These are phyloP conservation scores for Sphaeridia pumilis DNA, from an alignment of 2,888 invertebrate species.

Conservation along the genomic window DNA sequence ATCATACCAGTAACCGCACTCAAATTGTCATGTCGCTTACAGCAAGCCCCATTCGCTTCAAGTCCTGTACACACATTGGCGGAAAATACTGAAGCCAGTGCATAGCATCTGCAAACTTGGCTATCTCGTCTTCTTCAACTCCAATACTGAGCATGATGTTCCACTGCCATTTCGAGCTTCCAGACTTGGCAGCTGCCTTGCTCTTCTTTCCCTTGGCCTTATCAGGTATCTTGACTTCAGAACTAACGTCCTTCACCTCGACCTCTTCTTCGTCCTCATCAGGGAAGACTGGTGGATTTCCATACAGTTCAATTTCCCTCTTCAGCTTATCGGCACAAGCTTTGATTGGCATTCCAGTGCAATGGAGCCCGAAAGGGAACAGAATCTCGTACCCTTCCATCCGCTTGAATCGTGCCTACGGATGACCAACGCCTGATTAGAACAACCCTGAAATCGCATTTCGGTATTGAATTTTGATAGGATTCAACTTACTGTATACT, in stretches of 20 bases:
- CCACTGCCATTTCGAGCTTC: slow-evolving; percentile 88
- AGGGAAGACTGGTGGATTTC: slow-evolving; percentile 86
- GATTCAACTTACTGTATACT: slow-evolving; percentile 41
- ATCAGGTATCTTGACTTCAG: slow-evolving; percentile 53
- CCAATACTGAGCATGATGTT: slow-evolving; percentile 95
- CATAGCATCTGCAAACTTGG: slow-evolving; percentile 73
- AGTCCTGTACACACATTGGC: slow-evolving; percentile 71
- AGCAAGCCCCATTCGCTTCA: slow-evolving; percentile 79
- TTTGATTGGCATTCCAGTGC: slow-evolving; percentile 99
- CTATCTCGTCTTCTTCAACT: slow-evolving; percentile 79
- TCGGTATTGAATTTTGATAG: neutral
- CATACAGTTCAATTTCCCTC: slow-evolving; percentile 80
- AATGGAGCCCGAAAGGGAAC: slow-evolving; percentile 97
- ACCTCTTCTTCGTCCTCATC: slow-evolving; percentile 41
- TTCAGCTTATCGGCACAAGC: slow-evolving; percentile 96
- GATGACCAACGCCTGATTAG: slow-evolving; percentile 50
- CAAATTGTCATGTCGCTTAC: too few relatives aligned
- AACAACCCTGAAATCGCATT: slow-evolving; percentile 8
- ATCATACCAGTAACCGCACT: neutral
- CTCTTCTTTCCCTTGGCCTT: slow-evolving; percentile 91
- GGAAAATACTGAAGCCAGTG: slow-evolving; percentile 98
- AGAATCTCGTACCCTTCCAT: slow-evolving; percentile 78
- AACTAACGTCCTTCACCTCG: slow-evolving; percentile 43
- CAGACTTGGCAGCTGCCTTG: slow-evolving; percentile 87
- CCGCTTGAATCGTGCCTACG: slow-evolving; percentile 76